These are phyloP conservation scores for Rotaria sp. DNA, from an alignment of 2,888 invertebrate species.

Conservation along the genomic window DNA sequence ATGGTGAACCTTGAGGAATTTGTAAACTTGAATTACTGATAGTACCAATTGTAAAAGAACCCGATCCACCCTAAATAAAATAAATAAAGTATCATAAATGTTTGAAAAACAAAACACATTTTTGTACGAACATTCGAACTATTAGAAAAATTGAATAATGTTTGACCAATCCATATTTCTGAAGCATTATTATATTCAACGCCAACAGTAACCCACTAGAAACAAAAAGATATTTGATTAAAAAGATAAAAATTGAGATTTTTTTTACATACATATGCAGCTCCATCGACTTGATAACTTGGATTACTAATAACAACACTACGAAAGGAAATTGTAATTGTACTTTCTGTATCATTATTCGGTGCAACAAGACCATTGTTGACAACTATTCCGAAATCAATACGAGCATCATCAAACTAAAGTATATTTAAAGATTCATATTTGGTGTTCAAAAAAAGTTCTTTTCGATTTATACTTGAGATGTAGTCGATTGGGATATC, in stretches of 20 bases:
- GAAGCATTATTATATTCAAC: conserved; percentile 49
- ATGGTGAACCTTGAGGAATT: conserved; percentile 22
- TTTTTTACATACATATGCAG: background rate
- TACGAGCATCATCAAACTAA: conserved; percentile 38
- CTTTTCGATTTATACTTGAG: background rate
- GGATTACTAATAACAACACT: background rate
- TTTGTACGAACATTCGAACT: background rate
- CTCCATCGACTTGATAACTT: background rate
- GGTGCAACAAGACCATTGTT: background rate
- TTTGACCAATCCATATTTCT: conserved; percentile 52
- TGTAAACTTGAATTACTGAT: background rate
- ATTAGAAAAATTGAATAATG: conserved; percentile 44
- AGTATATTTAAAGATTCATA: background rate
- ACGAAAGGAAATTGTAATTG: background rate
- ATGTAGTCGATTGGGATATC: background rate
- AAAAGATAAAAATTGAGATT: background rate
- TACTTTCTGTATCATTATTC: background rate
- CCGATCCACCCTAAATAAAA: background rate
- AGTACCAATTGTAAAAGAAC: background rate
- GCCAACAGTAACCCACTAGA: conserved; percentile 52
- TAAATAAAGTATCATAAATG: background rate
- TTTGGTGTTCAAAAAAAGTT: background rate
- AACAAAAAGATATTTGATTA: background rate
- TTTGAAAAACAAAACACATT: background rate
- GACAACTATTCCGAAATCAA: conserved; percentile 34